phyloP scores from a whole-genome alignment of 2,113 vertebrate genomes.

The Centrocercus urophasianus region DNA sequence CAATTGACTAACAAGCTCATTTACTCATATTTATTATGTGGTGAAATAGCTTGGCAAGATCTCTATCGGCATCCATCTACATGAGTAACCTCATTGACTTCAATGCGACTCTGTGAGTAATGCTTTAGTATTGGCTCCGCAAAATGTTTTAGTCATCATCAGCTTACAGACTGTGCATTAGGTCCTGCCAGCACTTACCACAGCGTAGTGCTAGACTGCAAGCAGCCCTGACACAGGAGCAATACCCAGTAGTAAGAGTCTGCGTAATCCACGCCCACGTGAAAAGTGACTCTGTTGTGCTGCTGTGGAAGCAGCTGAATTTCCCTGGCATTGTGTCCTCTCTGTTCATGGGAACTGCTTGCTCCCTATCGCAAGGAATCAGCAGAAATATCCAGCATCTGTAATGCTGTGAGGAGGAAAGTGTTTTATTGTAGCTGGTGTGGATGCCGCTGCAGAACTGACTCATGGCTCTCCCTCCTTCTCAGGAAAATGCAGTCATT shows the following conservation, averaged over 20 bases:
- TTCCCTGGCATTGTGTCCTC: neutral
- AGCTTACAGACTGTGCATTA: neutral
- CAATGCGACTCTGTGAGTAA: constrained; percentile 16
- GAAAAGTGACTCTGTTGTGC: neutral
- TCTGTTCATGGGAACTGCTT: neutral
- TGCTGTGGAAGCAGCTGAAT: neutral
- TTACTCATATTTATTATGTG: neutral
- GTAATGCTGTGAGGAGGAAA: neutral
- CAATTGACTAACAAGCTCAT: constrained; percentile 14
- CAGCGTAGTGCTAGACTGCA: neutral
- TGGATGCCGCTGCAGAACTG: neutral
- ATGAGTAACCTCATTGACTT: constrained; percentile 31
- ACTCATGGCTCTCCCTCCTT: neutral
- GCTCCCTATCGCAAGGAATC: neutral
- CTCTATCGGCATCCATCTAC: neutral
- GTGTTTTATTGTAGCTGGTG: neutral
- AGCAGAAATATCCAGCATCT: neutral
- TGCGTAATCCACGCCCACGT: neutral
- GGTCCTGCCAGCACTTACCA: neutral
- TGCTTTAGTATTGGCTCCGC: constrained; percentile 3
- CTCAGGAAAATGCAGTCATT: neutral
- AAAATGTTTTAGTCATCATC: constrained; percentile 34
- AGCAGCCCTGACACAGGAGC: neutral
- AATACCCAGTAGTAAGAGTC: neutral
- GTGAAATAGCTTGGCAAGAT: constrained; percentile 34